Base-by-base conservation (phyloP, 2,797 vertebrate species). In the Aselliscus stoliczkanus region DNA sequence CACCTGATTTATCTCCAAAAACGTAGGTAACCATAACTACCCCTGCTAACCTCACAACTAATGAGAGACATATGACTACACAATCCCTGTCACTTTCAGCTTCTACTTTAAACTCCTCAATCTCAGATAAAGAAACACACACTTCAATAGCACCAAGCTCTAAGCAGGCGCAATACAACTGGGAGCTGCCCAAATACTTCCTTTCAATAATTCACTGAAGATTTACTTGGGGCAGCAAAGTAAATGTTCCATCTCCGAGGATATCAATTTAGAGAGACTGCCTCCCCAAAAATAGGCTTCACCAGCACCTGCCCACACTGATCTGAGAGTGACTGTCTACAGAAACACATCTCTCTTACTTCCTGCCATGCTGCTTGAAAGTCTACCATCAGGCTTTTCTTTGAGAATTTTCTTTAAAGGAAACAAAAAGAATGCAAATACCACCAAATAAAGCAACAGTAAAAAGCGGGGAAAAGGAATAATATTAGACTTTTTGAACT, bases 331-430 rank as follows among this genome's bases (percentile, higher is more conserved):
- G 20, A 91, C 62, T 65, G 15, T 62, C 84, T 50, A 81, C 29
- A 70, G 52, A 93, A 93, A 95, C 31, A 85, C 11, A 73, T 20
- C 90, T 90, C 67, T 72, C 56, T 77, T 65, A 81, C 29, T 95
- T 97, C 42, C 64, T 69, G 58, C n/a, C 88, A 85, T 0, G 70
- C 13, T 69, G 44, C 54, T 69, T 84, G 23, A 91, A 94, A 92
- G 67, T 83, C 25, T 15, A 95, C 5, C n/a, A 83, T n/a, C n/a
- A 81, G 56, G 8, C 4, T 84, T 79, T 29, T 83, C 50, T 52
- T 21, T 65, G 2, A 70, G 34, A 54, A 52, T 54, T 37, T 64
- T 75, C 39, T 82, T 52, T 18, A 29, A 62, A 58, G 37, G 8
- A 34, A 12, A 20, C 21, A 20, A 27, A 29, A 44, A 27, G 0